Base-by-base conservation (phyloP, 2,113 vertebrate species). In the Leuciscus idus region DNA sequence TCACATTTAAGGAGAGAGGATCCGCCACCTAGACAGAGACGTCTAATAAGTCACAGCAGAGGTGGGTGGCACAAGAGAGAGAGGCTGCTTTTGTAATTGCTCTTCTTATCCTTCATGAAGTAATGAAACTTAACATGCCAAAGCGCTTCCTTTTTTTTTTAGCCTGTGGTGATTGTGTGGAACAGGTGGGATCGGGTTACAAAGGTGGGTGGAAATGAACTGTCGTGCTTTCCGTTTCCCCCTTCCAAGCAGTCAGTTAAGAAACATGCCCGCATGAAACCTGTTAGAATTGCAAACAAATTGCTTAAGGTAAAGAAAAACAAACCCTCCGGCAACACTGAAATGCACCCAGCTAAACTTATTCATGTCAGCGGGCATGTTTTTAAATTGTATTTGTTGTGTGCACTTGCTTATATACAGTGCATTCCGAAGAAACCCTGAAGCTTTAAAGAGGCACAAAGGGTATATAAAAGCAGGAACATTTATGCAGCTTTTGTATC, bases 1-100 rank as follows among this genome's bases (percentile, higher is more conserved):
- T 95, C 91, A 95, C 92, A 93, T 93, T 86, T 93, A 91, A 94
- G 87, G 87, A 88, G 84, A 90, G 76, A 74, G 90, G 90, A 88
- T 48, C 55, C 78, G 86, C 74, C 90, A 92, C 91, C 84, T 87
- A 91, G 91, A 91, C 88, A 86, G 93, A 93, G 93, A 89, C 81
- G 76, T 91, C 91, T 93, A 93, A 95, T 92, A 93, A 92, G 90
- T 88, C 64, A 86, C 43, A 75, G 87, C 76, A 84, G 89, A 75
- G 84, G 84, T 77, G 77, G 86, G 68, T 30, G 36, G 80, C 68
- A 73, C 17, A 46, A 23, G 59, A 85, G 70, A 85, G 88, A 88
- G 78, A 55, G 80, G 39, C 43, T 46, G 74, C 70, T 84, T 89
- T 87, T 78, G 76, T 90, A 89, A 92, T 91, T 89, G 85, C 66